A percentile compares a stretch with the other conserved stretches of the same genome.
Evolutionary conservation across 35 echinoderm and acorn worm species (phyloP).

Genomic region (Heliocidaris tuberculata): DNA sequence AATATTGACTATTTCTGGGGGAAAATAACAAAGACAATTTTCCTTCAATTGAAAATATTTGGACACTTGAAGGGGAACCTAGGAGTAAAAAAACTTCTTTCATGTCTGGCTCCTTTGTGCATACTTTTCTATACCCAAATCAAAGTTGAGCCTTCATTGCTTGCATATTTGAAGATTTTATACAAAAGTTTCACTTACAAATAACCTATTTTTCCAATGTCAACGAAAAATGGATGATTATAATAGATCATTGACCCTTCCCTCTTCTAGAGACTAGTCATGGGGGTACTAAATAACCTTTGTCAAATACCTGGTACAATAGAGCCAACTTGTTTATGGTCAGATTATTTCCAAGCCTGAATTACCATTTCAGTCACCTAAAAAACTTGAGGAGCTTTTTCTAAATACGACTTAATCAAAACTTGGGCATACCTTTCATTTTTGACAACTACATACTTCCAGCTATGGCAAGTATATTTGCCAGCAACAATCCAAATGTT

Average conservation of each 20-base stretch:
- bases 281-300: not conserved
- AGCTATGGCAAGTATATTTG: not conserved
- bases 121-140: not conserved
- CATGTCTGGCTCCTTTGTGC: too few relatives aligned
- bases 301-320: not conserved
- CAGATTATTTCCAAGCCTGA: not conserved
- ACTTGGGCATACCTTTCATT: not conserved
- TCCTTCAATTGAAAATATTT: not conserved
- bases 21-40: slow-evolving; percentile 2
- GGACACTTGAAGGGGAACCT: not conserved
- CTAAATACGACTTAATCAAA: not conserved
- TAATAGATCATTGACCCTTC: not conserved
- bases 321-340: not conserved
- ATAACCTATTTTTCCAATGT: not conserved
- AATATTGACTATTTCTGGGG: not conserved
- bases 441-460: not conserved
- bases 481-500: too few relatives aligned
- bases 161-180: not conserved
- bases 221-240: not conserved
- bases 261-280: not conserved
- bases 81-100: not conserved
- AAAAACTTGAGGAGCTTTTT: not conserved
- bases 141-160: not conserved
- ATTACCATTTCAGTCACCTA: not conserved
- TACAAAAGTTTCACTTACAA: not conserved